A percentile compares a stretch with the other conserved stretches of the same genome.
Evolutionary conservation across 2,113 vertebrate species (phyloP).

Genomic region (Pollachius pollachius): DNA sequence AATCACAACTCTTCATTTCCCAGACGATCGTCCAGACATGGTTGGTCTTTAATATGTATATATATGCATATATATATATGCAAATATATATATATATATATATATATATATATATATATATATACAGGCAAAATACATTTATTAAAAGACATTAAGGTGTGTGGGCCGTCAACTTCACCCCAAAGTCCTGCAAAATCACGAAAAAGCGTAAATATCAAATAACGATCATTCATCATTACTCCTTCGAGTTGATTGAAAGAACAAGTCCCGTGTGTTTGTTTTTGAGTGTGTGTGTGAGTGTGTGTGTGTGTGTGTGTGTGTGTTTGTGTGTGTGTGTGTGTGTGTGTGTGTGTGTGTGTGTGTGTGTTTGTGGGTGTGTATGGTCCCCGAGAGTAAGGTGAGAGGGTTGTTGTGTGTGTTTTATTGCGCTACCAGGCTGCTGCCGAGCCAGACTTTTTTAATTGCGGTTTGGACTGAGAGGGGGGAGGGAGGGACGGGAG

Average conservation of each 20-base stretch:
- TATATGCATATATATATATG: too few relatives aligned
- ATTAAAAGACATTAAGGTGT: background rate
- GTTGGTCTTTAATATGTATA: too few relatives aligned
- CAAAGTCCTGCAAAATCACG: background rate
- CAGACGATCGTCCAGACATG: too few relatives aligned
- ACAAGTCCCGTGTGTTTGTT: conserved; percentile 13
- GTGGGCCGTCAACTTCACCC: background rate
- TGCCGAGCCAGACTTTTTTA: conserved; percentile 72
- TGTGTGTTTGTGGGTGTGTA: conserved; percentile 28
- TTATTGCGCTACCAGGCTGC: conserved; percentile 62
- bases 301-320: background rate
- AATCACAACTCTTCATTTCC: too few relatives aligned
- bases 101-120: too few relatives aligned
- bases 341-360: conserved; percentile 29
- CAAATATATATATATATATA: too few relatives aligned
- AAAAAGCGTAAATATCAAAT: background rate
- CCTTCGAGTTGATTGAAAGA: too few relatives aligned
- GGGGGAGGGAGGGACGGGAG: conserved; percentile 13
- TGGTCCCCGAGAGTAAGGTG: conserved; percentile 57
- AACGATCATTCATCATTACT: background rate
- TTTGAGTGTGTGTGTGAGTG: conserved; percentile 30
- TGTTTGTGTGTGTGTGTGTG: conserved; percentile 28
- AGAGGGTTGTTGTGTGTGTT: conserved; percentile 61
- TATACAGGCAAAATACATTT: background rate
- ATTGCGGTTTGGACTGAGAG: conserved; percentile 56